Base-by-base conservation (phyloP, 2,113 vertebrate species). In the Xenus cinereus region DNA sequence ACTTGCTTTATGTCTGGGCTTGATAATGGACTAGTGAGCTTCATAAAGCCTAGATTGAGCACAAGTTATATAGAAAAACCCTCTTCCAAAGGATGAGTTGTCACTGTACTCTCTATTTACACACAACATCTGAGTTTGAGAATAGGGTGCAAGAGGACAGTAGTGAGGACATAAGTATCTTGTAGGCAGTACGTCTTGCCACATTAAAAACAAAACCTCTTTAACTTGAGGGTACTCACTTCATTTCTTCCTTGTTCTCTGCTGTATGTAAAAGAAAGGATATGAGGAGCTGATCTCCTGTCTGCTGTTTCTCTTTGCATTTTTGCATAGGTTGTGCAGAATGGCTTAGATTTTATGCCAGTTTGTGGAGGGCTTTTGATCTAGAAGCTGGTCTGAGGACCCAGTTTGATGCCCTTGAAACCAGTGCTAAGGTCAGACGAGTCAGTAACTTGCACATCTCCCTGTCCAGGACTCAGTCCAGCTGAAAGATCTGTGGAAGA, bases 401-500 rank as follows among this genome's bases (percentile, higher is more conserved):
- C 23, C 26, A 53, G 8, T 9, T 39, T 87, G 43, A 84, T 86
- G 59, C 10, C 26, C 22, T 83, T 87, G 53, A 68, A 92, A 77
- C 28, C 7, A 69, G 16, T 83, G 39, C 30, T 72, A 35, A 66
- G 30, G 14, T 75, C 57, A 66, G 33, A 22, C 27, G 82, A 43
- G 18, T 62, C 59, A 73, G 45, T 95, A 72, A 89, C 33, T 76
- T 62, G 12, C 8, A 26, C 8, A 22, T 91, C 30, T 92, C 53
- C 69, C 35, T 91, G 67, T 96, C 13, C 79, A 99, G 99, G 99
- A 99, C 84, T 99, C 99, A 6, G 99, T 98, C 56, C 99, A 99
- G 94, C 97, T 99, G 59, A 99, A 99, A 95, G 99, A 99, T 76
- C 87, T 99, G 32, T 99, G 99, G 99, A 99, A 99, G 96, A 99